Conservation (phyloP, 2,113 vertebrate species). For the Epinephelus fuscoguttatus region DNA sequence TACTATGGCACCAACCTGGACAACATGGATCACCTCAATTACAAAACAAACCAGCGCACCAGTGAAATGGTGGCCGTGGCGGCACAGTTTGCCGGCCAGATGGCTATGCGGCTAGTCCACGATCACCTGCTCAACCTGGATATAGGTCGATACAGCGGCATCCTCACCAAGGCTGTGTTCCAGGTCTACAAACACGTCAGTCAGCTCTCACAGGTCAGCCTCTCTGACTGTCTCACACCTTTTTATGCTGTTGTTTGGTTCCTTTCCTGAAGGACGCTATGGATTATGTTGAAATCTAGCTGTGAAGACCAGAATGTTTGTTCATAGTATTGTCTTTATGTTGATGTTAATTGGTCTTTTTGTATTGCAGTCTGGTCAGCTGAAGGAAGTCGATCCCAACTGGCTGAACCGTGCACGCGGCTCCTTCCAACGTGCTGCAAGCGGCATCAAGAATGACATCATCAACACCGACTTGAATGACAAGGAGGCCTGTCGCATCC, state of each 20-base stretch:
- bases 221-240: not conserved
- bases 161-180: constrained; percentile 56
- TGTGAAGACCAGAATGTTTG: not conserved
- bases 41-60: constrained; percentile 49
- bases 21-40: constrained; percentile 66
- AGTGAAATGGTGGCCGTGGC: constrained; percentile 68
- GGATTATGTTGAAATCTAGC: not conserved
- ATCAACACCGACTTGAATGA: constrained; percentile 81
- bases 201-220: constrained; percentile 55
- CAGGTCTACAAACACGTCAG: constrained; percentile 18
- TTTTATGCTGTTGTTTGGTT: not conserved
- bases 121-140: constrained; percentile 88
- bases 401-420: constrained; percentile 89
- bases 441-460: constrained; percentile 69
- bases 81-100: constrained; percentile 88
- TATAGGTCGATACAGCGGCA: constrained; percentile 77
- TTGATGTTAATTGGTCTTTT: not conserved
- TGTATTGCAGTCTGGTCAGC: constrained; percentile 44
- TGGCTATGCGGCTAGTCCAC: constrained; percentile 89
- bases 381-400: constrained; percentile 77
- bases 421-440: constrained; percentile 85
- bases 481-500: constrained; percentile 81
- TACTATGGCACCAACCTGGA: constrained; percentile 87
- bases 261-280: not conserved
- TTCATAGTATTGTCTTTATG: too few species aligned